Base-by-base conservation (phyloP, 1,140 invertebrate genomes). In the Steinernema feltiae region DNA sequence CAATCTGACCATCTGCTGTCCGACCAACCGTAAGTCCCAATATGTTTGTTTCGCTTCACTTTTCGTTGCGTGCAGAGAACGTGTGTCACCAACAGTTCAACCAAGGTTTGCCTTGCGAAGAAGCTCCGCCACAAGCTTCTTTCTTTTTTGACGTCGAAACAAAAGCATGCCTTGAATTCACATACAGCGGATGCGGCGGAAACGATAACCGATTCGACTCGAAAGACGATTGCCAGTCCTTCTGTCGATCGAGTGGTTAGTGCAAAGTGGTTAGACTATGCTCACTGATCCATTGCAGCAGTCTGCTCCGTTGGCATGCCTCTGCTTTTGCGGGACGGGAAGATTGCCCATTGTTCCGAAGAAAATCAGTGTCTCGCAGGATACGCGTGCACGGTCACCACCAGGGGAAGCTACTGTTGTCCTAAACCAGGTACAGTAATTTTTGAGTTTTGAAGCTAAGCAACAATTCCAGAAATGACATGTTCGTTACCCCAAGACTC, bases 161-260 rank as follows among this genome's bases (percentile, higher is more conserved):
- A n/a, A 75, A 70, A 53, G 63, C 30, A 12, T 76, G 75, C 31
- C 41, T 48, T 48, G 18, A 32, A 30, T 76, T 76, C 32, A 32
- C 31, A 7, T 76, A 48, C 48, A 48, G 72, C 30, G 75, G 75
- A 1, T 76, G 75, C 32, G 48, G 46, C 2, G 75, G 75, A 48
- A 76, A 76, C 35, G 75, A 76, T 29, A 76, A 76, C 73, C 7
- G 75, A 31, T 76, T 76, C 69, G 75, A 76, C 21, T 75, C 31
- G 29, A 41, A 35, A 17, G 35, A 21, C 0, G 31, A 48, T 1
- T 76, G 75, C 48, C 41, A 48, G 29, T 30, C 27, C 21, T 75
- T 63, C 48, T 76, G 75, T 35, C 76, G 75, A 21, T 53, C 63
- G 7, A 63, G 53, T 63, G 53, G 53, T 63, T 63, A 27, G 53